These are phyloP conservation scores for Labrus mixtus DNA, from an alignment of 2,113 vertebrate species.

Conservation along the genomic window DNA sequence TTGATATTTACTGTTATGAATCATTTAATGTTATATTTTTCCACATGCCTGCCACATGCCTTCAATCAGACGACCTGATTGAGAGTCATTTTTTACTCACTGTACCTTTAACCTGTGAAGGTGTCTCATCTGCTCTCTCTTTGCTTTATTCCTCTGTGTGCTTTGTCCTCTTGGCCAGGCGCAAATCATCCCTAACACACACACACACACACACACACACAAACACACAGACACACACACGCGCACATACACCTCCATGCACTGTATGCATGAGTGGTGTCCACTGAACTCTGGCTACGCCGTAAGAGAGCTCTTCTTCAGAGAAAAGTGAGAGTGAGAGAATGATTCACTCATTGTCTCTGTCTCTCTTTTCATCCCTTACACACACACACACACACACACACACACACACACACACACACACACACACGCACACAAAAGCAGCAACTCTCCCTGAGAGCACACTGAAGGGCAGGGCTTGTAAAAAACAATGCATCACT, in stretches of 20 bases:
- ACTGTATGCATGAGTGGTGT: constrained; percentile 61
- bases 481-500: constrained; percentile 68
- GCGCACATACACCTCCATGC: constrained; percentile 2
- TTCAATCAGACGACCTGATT: constrained; percentile 28
- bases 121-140: constrained; percentile 39
- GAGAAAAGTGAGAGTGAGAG: constrained; percentile 38
- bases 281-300: constrained; percentile 53
- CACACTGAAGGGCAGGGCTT: constrained; percentile 62
- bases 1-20: no score
- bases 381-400: constrained; percentile 14
- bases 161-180: constrained; percentile 31
- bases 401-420: constrained; percentile 31
- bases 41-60: background rate
- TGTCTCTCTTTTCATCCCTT: background rate
- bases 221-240: constrained; percentile 1
- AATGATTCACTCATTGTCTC: constrained; percentile 59
- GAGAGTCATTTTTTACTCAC: constrained; percentile 47
- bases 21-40: background rate
- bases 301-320: constrained; percentile 37
- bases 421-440: constrained; percentile 17
- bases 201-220: constrained; percentile 15
- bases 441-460: constrained; percentile 38
- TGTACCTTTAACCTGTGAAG: constrained; percentile 29
- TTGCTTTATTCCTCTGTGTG: constrained; percentile 20
- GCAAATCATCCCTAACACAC: constrained; percentile 4